phyloP scores from a whole-genome alignment of 2,888 invertebrate species.

The Stomorhina lunata region DNA sequence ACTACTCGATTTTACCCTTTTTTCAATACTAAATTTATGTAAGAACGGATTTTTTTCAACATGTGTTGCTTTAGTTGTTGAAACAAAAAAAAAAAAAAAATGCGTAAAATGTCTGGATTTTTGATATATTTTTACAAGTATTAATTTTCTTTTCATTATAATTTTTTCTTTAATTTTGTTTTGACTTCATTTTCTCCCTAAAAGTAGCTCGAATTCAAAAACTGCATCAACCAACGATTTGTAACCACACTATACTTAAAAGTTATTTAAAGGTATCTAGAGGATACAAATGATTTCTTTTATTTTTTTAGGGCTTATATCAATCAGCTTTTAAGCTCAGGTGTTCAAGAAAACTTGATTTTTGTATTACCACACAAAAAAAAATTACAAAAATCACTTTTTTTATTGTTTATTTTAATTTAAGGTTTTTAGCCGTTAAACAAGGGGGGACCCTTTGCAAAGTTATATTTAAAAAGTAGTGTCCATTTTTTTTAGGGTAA shows the following conservation, averaged over 20 bases:
- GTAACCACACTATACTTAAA: constrained; percentile 26
- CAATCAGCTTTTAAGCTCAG: constrained; percentile 57
- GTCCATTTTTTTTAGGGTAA: background rate
- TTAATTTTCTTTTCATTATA: constrained; percentile 49
- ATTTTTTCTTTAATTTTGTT: constrained; percentile 33
- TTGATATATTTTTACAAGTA: no score
- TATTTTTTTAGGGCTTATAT: no score
- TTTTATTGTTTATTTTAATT: constrained; percentile 25
- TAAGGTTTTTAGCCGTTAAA: constrained; percentile 26
- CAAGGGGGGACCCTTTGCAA: constrained; percentile 20
- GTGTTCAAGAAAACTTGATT: constrained; percentile 65
- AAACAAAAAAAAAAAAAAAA: no score
- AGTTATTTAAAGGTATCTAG: constrained; percentile 3
- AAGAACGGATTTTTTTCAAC: constrained; percentile 44
- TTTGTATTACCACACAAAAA: constrained; percentile 12
- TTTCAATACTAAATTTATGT: constrained; percentile 60
- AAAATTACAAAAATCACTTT: background rate
- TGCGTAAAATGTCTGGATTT: no score
- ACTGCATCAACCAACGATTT: background rate
- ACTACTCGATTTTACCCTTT: constrained; percentile 48
- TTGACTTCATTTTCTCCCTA: constrained; percentile 46
- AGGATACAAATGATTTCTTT: background rate
- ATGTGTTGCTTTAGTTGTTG: constrained; percentile 36
- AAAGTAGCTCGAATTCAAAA: constrained; percentile 22
- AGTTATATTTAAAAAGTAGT: background rate